Evolutionary conservation across 2,113 vertebrate genomes (phyloP).

Genomic region (Cochlearius cochlearius): DNA sequence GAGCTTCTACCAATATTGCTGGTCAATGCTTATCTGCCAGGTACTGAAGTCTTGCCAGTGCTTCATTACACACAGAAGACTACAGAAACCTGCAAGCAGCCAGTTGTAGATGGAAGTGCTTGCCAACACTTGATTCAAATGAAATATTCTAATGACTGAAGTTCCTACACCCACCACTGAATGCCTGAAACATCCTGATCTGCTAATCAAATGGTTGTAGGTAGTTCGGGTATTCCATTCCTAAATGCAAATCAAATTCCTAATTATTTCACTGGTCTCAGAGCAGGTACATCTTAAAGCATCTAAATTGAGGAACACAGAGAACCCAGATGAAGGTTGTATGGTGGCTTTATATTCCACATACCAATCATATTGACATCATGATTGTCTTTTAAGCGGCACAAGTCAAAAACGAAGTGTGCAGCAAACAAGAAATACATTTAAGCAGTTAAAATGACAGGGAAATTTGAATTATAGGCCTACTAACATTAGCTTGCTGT

Average conservation of each 20-base stretch:
- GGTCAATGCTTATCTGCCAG: background rate
- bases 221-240: background rate
- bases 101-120: background rate
- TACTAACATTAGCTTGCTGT: background rate
- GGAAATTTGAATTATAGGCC: background rate
- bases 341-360: background rate
- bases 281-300: background rate
- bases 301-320: background rate
- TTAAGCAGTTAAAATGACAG: background rate
- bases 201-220: background rate
- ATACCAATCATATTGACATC: background rate
- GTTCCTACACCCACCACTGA: background rate
- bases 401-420: background rate
- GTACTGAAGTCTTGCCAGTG: background rate
- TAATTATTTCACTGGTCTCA: background rate
- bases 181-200: background rate
- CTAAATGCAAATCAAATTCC: background rate
- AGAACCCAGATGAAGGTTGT: background rate
- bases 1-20: background rate
- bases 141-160: background rate
- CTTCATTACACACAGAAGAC: background rate
- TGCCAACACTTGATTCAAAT: background rate
- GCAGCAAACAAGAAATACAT: background rate
- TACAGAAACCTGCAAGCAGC: background rate
- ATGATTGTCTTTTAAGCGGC: background rate